Conservation (phyloP, 2,113 vertebrate species). For the Atrichornis clamosus region DNA sequence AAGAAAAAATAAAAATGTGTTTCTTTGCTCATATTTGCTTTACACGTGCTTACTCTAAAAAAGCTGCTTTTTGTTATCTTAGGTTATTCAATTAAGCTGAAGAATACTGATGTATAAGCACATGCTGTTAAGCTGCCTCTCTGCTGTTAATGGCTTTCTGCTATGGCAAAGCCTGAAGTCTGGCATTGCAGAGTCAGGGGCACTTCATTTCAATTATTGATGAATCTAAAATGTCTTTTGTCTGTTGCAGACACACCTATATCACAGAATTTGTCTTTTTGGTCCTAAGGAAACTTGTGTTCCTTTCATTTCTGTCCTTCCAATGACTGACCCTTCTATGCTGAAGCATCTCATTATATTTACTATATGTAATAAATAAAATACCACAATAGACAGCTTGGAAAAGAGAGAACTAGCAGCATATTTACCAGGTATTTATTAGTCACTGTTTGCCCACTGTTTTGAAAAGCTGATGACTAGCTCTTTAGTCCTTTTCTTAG, state of each 20-base stretch:
- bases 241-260: background rate
- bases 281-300: background rate
- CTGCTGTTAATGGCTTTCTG: slow-evolving; percentile 14
- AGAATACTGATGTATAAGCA: background rate
- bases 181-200: background rate
- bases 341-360: background rate
- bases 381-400: background rate
- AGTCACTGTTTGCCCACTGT: background rate
- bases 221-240: background rate
- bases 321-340: background rate
- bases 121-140: background rate
- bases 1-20: background rate
- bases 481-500: background rate
- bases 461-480: background rate
- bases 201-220: slow-evolving; percentile 29
- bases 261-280: background rate
- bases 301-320: background rate
- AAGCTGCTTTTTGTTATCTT: slow-evolving; percentile 18
- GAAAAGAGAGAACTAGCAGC: background rate
- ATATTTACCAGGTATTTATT: background rate
- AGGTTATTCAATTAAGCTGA: background rate
- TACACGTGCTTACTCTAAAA: background rate
- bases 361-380: background rate
- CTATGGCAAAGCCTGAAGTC: background rate
- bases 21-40: background rate